Evolutionary conservation across 2,113 vertebrate genomes (phyloP), one percentile per base, ranked within the genome.

Genomic region (Clinocottus analis): DNA sequence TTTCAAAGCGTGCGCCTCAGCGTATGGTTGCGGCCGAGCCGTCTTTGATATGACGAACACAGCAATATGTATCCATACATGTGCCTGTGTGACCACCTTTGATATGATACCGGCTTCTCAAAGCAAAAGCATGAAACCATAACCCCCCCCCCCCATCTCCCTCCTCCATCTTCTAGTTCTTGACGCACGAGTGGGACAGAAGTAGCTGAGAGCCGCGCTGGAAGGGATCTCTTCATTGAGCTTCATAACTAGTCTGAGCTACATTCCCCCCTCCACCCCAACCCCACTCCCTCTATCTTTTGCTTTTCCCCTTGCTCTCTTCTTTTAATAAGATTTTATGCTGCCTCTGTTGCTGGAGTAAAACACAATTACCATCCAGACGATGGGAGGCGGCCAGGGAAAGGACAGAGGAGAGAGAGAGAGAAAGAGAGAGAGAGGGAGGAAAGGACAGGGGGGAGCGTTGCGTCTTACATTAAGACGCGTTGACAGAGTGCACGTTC

Each of bases 261-360:
- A 45, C 19, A 7, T 7, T 31, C 66, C 71, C 55, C 75, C 64
- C 31, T n/a, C n/a, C n/a, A n/a, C n/a, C n/a, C n/a, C n/a, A n/a
- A n/a, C n/a, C n/a, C n/a, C n/a, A n/a, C n/a, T n/a, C n/a, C n/a
- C n/a, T n/a, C 58, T 77, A 55, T 3, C 49, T 51, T 84, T 55
- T 61, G 35, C 86, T 79, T 71, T 65, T 25, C 23, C 23, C 58
- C 67, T 84, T 77, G 49, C 85, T 85, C 77, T 86, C 41, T 83
- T 79, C 62, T 73, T 90, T 90, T 94, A 94, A 94, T 92, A 90
- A 63, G 86, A 95, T 94, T 93, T 93, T 90, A 89, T 90, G 88
- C 88, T 87, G 89, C 89, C 88, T 90, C 81, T 86, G 79, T 75
- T 84, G 88, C 84, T 76, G 87, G 69, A 88, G 89, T 89, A 74